Evolutionary conservation across 2,113 vertebrate genomes (phyloP), one percentile per base, ranked within the genome.

Genomic region (Tragelaphus imberbis): DNA sequence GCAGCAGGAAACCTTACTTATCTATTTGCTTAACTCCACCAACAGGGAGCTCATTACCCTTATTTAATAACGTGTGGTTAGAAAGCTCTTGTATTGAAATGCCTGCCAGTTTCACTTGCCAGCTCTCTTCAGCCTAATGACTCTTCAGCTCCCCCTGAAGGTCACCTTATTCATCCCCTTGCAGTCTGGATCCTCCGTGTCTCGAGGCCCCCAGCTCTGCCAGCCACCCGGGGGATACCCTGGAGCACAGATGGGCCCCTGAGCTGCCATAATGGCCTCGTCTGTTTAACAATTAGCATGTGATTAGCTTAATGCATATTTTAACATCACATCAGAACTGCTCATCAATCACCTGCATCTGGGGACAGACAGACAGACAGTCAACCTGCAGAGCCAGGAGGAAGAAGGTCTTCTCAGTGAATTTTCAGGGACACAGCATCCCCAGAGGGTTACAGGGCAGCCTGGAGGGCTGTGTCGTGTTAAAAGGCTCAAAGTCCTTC

Each of bases 251-350:
- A 98, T 98, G 98, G 98, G 97, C 96, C 98, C 97, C 98, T 12
- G 97, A 98, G 97, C 98, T 97, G 97, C 96, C 36, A 49, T 98
- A 98, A 99, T 97, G 98, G 97, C 95, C 19, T 98, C 84, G 63
- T 98, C 98, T 98, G 98, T 97, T 98, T 99, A 98, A n/a, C n/a
- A n/a, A 99, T 99, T 98, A 99, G 98, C 98, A 98, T 98, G 97
- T 97, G 99, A 98, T 99, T 99, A 99, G 96, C 98, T 98, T 99
- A 98, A 99, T 98, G 98, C 98, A 98, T 98, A 99, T 98, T 98
- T 99, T 98, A 98, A 98, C 98, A 98, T 98, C 92, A 92, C 98
- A 98, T 98, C 94, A 94, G 96, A 98, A 94, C 96, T 98, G 95
- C 92, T 98, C 97, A 98, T 99, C 98, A 98, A 82, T 99, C 98